Conservation (phyloP, 2,888 invertebrate species). For the Lordiphosa fenestrarum region DNA sequence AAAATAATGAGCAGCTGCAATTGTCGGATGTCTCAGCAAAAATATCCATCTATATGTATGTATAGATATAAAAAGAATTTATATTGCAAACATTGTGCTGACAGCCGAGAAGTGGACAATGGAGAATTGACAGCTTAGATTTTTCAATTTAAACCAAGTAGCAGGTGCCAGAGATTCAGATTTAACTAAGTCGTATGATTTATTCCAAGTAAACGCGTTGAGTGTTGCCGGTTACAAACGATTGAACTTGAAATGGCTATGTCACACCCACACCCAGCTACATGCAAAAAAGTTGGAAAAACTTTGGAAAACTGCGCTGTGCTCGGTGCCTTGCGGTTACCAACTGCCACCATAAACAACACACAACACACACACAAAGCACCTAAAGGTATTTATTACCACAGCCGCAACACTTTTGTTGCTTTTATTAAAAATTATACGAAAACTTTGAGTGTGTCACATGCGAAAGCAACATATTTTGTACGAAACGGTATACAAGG, state of each 20-base stretch:
- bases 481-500: constrained; percentile 20
- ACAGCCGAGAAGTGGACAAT: constrained; percentile 35
- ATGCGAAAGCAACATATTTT: constrained; percentile 26
- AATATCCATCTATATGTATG: no score
- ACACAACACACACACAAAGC: constrained; percentile 25
- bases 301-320: constrained; percentile 50
- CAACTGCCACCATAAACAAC: constrained; percentile 48
- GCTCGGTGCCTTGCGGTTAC: constrained; percentile 29
- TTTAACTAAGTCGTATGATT: constrained; percentile 47
- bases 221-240: constrained; percentile 53
- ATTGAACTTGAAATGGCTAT: constrained; percentile 56
- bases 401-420: constrained; percentile 49
- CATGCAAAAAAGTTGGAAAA: constrained; percentile 42
- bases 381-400: constrained; percentile 40
- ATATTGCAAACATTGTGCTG: constrained; percentile 55
- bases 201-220: constrained; percentile 71
- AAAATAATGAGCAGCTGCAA: constrained; percentile 72
- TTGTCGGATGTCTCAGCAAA: constrained; percentile 30
- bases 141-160: constrained; percentile 59
- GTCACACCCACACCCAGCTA: constrained; percentile 28
- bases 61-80: constrained; percentile 45
- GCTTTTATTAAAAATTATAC: constrained; percentile 67
- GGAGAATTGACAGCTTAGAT: constrained; percentile 63
- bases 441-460: constrained; percentile 59
- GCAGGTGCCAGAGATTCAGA: constrained; percentile 46